Percentiles rank a stretch among this genome's conserved stretches.
Conservation (phyloP, 2,888 invertebrate species). For the Stenoptilia bipunctidactyla region DNA sequence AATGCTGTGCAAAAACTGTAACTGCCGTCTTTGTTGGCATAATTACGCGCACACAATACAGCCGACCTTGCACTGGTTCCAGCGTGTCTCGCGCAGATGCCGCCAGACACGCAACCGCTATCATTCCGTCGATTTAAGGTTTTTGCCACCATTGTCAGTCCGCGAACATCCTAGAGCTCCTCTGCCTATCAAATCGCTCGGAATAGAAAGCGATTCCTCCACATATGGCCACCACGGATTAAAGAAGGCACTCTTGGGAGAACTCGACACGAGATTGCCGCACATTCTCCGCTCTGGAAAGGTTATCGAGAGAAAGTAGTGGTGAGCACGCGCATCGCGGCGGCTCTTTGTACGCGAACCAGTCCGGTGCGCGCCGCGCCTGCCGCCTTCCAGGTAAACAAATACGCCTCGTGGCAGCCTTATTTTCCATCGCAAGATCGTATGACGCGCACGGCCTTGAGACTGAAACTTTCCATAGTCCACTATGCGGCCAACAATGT, state of each 20-base stretch:
- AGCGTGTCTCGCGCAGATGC: constrained; percentile 4
- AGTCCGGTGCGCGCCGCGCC: constrained; percentile 16
- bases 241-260: constrained; percentile 36
- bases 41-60: constrained; percentile 27
- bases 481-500: constrained; percentile 9
- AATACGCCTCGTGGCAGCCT: constrained; percentile 17
- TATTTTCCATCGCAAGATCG: constrained; percentile 12
- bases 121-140: not conserved
- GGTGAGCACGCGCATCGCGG: constrained; percentile 32
- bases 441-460: constrained; percentile 23
- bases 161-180: constrained; percentile 15
- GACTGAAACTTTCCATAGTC: constrained; percentile 25
- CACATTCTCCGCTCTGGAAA: constrained; percentile 32
- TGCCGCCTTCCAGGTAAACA: constrained; percentile 19
- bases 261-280: constrained; percentile 32
- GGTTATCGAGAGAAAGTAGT: constrained; percentile 56
- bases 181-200: constrained; percentile 18
- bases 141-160: not conserved
- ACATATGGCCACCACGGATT: constrained; percentile 23
- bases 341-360: constrained; percentile 25
- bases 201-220: constrained; percentile 37
- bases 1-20: constrained; percentile 13
- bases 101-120: constrained; percentile 16
- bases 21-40: constrained; percentile 23
- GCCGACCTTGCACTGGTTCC: constrained; percentile 45